Base-by-base conservation (phyloP, 2,888 invertebrate genomes). In the Apoda limacodes region DNA sequence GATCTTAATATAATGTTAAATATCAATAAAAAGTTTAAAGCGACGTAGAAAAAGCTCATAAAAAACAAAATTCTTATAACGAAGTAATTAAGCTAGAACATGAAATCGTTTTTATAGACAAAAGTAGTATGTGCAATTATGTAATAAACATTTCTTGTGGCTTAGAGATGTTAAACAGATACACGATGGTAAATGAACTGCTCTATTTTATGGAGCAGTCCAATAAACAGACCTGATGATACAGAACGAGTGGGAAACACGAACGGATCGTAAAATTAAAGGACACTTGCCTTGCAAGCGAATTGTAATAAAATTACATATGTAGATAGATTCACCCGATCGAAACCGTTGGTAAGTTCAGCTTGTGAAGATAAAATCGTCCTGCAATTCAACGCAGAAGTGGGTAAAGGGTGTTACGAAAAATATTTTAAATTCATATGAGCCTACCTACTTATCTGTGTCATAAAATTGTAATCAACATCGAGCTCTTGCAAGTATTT, bases 171-270 rank as follows among this genome's bases (percentile, higher is more conserved):
- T 46, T 40, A 40, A 43, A 47, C 52, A 57, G 47, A 65, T 59
- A 57, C 58, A 64, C 66, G 74, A 72, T 64, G 66, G 7, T 17
- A 66, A 62, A 62, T 65, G 65, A 64, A 65, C 63, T 60, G 57
- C 61, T 69, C 75, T 74, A 76, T 71, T 41, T 17, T 6, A 17
- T 7, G 17, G 61, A 55, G 58, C 57, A 51, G 69, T 56, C 46
- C 66, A 62, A 69, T 76, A 71, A 75, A 66, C 45, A 46, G 37
- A 52, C 41, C 44, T 51, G 61, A 55, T 52, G 60, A 55, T 65
- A 58, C 46, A 54, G 50, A 61, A 52, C 57, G 47, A 48, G 46
- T 40, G 46, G 50, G 50, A 50, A 53, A 50, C 55, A 55, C 47
- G 56, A 51, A 55, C 48, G 46, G 58, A 48, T 55, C 52, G 48